Evolutionary conservation across 2,113 vertebrate species (phyloP).

Genomic region (Hippoglossus stenolepis): DNA sequence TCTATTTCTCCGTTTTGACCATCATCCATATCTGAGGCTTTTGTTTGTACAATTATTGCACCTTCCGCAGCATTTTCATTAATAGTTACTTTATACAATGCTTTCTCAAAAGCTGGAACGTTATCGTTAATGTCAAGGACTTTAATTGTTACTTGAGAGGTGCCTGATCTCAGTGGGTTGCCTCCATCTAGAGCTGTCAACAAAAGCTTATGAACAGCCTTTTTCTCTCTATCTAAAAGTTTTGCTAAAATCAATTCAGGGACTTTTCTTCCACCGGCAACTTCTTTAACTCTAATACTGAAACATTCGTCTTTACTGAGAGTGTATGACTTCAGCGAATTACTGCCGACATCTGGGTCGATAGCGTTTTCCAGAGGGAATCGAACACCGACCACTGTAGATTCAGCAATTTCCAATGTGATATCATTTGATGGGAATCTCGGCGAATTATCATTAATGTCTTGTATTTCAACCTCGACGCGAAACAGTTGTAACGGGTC

Average conservation of each 20-base stretch:
- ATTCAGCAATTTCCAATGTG: conserved; percentile 82
- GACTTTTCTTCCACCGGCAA: conserved; percentile 50
- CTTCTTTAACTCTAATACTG: conserved; percentile 55
- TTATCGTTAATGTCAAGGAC: conserved; percentile 87
- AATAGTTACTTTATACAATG: conserved; percentile 70
- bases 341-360: conserved; percentile 85
- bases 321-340: conserved; percentile 83
- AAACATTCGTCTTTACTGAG: conserved; percentile 82
- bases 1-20: conserved; percentile 86
- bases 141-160: conserved; percentile 53
- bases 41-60: conserved; percentile 39
- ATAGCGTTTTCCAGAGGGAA: conserved; percentile 86
- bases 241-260: conserved; percentile 79
- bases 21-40: conserved; percentile 76
- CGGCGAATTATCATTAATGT: conserved; percentile 89
- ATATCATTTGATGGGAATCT: conserved; percentile 80
- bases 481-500: conserved; percentile 85
- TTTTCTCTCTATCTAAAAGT: conserved; percentile 76
- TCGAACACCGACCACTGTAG: conserved; percentile 73
- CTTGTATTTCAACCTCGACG: conserved; percentile 85
- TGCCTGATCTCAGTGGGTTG: conserved; percentile 70
- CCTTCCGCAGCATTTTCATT: conserved; percentile 68
- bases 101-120: conserved; percentile 74
- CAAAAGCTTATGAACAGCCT: conserved; percentile 77
- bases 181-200: conserved; percentile 81